Conservation (phyloP, 2,888 invertebrate genomes). For the Brachylomia viminalis region DNA sequence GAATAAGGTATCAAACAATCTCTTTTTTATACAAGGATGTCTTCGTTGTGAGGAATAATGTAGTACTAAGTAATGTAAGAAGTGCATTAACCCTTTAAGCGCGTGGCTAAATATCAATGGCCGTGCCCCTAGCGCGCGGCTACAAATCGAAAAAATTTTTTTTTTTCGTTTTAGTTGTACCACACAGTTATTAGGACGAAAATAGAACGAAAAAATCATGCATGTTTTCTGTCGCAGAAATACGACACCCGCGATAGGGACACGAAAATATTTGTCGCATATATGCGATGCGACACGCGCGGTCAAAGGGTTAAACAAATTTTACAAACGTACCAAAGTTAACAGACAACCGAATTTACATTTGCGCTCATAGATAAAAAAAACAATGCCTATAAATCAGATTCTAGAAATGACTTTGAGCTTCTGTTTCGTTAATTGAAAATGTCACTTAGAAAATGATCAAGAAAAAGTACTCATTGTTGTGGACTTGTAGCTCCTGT, state of each 20-base stretch:
- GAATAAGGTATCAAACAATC: neutral
- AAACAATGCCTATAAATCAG: slow-evolving; percentile 3
- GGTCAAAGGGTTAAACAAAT: neutral
- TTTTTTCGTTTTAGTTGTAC: too few species aligned
- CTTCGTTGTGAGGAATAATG: neutral
- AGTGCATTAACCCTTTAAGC: too few species aligned
- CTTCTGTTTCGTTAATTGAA: neutral
- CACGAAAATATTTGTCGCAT: too few species aligned
- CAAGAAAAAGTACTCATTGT: neutral
- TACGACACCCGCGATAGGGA: too few species aligned
- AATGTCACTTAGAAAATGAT: neutral
- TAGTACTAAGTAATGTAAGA: neutral
- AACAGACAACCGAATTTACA: neutral
- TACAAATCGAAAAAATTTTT: too few species aligned
- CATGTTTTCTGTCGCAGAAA: too few species aligned
- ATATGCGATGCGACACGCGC: too few species aligned
- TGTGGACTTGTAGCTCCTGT: too few species aligned
- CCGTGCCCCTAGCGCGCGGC: too few species aligned
- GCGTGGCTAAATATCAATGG: too few species aligned
- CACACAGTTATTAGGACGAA: too few species aligned
- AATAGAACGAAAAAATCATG: too few species aligned
- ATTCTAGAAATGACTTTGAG: neutral
- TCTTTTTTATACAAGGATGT: neutral
- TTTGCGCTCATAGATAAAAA: neutral
- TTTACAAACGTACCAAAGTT: neutral